Evolutionary conservation across 2,888 invertebrate species (phyloP), one percentile per base, ranked within the genome.

Genomic region (Phyllotreta striolata): DNA sequence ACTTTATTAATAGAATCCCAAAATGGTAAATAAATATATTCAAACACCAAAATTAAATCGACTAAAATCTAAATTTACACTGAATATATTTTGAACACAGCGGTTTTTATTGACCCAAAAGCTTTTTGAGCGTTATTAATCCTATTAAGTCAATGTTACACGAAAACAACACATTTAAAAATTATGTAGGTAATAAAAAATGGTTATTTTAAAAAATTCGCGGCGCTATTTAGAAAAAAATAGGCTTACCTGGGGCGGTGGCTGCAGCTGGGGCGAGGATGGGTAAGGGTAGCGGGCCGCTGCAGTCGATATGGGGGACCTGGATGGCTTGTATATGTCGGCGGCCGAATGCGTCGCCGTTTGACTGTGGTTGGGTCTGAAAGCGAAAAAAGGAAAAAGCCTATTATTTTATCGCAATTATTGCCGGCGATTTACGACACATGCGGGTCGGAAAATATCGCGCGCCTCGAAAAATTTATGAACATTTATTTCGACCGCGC

Each of bases 271-370:
- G 77, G 55, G 74, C 76, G 66, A 78, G 76, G 66, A 79, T 77
- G 61, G 81, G 78, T 83, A 82, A 81, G 85, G 86, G 77, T 83
- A 82, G 12, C 82, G 81, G 58, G 86, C 85, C 66, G 78, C 85
- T 10, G 76, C 79, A 46, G 85, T 6, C 77, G 83, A 68, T 82
- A 86, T 69, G 77, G 83, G 70, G 72, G 78, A 68, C 77, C 81
- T 76, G 72, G 82, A 70, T 80, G 86, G 75, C 78, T 80, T 78
- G 79, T 77, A 77, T 61, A 76, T 71, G 60, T 77, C 78, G 68
- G 75, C 72, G 63, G 73, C 67, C 54, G 71, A 65, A 68, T 73
- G 73, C 59, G 74, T 66, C 63, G 73, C 70, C 59, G 74, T 68
- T 67, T 72, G 64, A 63, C 73, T 74, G 65, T 76, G 75, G 69